Evolutionary conservation across 2,888 invertebrate genomes (phyloP), one percentile per base, ranked within the genome.

Genomic region (Chamaedrilus cognettii): DNA sequence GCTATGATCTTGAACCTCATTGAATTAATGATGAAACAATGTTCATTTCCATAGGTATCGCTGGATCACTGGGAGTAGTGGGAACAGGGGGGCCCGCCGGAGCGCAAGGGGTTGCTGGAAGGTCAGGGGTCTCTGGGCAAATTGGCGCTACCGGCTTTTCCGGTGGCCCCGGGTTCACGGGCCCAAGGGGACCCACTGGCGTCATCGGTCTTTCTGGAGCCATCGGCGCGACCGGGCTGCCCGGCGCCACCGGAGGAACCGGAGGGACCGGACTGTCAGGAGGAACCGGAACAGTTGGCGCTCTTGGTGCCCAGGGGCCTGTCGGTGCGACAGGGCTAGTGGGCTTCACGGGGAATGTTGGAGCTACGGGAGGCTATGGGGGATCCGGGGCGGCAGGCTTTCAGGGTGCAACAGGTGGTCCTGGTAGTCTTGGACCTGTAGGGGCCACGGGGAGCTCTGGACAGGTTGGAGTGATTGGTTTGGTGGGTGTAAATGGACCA

Each of bases 221-320:
- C 26, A 57, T 3, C n/a, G 64, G 64, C 31, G n/a, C 57, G 2
- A 26, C 55, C 4, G 64, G 64, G 26, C 23, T n/a, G 33, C 19
- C 19, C 26, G 55, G 55, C 11, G 26, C 7, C 7, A 26, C 55
- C 23, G 62, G 62, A 51, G 19, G 19, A n/a, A 50, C 50, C n/a
- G 62, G 62, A 0, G n/a, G 31, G 31, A 23, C 72, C 15, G 80
- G 80, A 23, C 68, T 71, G 49, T 67, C 71, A 7, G 80, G 80
- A 19, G 69, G 67, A 4, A 15, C 65, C 23, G 71, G 71, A n/a
- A 15, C 32, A 28, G 26, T 32, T n/a, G 72, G 72, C 31, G 55
- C 51, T 19, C 32, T 32, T 32, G 71, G 71, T 1, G 7, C 34
- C 19, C 11, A 60, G 3, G 72, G 72, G 34, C 23, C 51, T 50